Evolutionary conservation across 2,797 vertebrate genomes (phyloP).

Genomic region (Propithecus perrieri): DNA sequence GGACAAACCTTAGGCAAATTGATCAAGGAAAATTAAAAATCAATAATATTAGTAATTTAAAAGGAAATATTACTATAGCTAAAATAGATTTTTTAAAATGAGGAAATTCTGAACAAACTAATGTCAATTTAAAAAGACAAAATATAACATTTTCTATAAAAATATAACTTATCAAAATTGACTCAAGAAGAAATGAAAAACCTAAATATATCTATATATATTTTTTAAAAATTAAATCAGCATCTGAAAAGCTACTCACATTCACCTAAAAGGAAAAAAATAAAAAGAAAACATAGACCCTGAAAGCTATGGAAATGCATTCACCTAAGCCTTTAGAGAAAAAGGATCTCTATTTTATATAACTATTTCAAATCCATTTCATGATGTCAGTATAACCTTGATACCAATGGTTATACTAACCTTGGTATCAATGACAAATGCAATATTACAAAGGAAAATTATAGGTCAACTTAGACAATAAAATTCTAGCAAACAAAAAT

Average conservation of each 20-base stretch:
- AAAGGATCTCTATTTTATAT: background rate
- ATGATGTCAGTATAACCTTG: background rate
- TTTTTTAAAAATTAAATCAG: background rate
- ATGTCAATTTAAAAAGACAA: background rate
- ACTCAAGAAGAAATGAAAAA: background rate
- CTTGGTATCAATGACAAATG: background rate
- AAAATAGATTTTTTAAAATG: background rate
- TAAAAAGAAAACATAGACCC: background rate
- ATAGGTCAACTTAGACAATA: background rate
- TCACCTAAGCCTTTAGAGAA: background rate
- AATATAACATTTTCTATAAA: slow-evolving; percentile 1
- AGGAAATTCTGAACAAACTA: background rate
- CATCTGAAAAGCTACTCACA: background rate
- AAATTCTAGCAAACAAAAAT: background rate
- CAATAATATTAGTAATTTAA: background rate
- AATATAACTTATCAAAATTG: background rate
- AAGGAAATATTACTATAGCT: background rate
- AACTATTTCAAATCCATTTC: background rate
- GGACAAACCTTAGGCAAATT: background rate
- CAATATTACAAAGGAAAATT: background rate
- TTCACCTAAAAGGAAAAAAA: background rate
- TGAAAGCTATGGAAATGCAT: background rate
- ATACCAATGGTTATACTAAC: background rate
- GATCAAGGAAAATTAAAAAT: background rate
- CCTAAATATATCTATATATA: background rate